Conservation (phyloP, 23 tunicate species). For the Botrylloides violaceus region DNA sequence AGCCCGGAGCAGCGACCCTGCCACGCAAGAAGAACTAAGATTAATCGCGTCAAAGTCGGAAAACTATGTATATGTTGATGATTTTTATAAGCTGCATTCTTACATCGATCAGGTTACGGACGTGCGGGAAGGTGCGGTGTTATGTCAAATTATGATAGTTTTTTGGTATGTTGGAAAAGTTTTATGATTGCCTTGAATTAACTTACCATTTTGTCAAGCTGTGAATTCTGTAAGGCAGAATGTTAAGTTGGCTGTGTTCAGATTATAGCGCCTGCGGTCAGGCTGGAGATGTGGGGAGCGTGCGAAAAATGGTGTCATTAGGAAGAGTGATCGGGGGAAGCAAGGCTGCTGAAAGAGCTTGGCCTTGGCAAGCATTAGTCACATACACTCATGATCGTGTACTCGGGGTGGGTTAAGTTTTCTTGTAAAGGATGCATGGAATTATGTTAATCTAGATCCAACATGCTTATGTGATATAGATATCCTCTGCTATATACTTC, state of each 20-base stretch:
- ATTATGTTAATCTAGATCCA: neutral
- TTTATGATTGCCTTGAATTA: neutral
- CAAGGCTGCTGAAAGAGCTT: conserved; percentile 33
- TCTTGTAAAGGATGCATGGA: too few relatives aligned
- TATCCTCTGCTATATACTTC: too few relatives aligned
- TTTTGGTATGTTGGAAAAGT: neutral
- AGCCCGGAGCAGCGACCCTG: conserved; percentile 21
- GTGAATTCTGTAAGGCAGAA: too few relatives aligned
- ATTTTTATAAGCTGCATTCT: conserved; percentile 43
- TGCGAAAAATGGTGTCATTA: conserved; percentile 26
- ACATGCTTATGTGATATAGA: too few relatives aligned
- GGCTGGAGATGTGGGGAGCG: conserved; percentile 56
- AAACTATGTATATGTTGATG: conserved; percentile 45
- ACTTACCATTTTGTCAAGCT: neutral
- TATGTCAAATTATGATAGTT: neutral
- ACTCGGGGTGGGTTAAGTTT: neutral
- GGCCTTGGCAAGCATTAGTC: conserved; percentile 74
- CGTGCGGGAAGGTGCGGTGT: conserved; percentile 35
- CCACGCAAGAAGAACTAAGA: conserved; percentile 32
- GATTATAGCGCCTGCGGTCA: conserved; percentile 65
- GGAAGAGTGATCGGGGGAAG: conserved; percentile 44
- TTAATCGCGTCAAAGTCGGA: conserved; percentile 35
- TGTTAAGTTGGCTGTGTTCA: too few relatives aligned
- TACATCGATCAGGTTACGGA: conserved; percentile 47
- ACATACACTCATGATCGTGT: neutral